A percentile compares a stretch with the other conserved stretches of the same genome.
These are phyloP conservation scores for Leptarthrus brevirostris DNA, from an alignment of 2,888 invertebrate species.

Conservation along the genomic window DNA sequence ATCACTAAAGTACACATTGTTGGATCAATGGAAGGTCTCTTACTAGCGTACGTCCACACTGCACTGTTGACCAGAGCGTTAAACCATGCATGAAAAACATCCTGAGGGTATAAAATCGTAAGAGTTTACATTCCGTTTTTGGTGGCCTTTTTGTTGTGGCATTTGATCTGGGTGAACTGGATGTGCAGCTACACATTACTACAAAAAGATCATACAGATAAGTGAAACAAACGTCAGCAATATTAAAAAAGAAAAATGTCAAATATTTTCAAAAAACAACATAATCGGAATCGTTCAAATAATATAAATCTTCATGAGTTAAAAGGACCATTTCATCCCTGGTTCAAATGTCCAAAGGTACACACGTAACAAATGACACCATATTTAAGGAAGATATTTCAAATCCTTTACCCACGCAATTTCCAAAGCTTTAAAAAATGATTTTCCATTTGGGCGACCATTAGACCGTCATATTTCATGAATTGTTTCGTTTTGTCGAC, in stretches of 20 bases:
- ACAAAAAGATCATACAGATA: no score
- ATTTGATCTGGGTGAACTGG: no score
- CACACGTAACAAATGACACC: slow-evolving; percentile 15
- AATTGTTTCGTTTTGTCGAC: slow-evolving; percentile 33
- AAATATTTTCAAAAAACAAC: neutral
- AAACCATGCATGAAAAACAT: neutral
- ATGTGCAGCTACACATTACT: no score
- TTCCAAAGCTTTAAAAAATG: slow-evolving; percentile 9
- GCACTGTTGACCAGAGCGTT: slow-evolving; percentile 15
- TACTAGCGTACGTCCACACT: no score
- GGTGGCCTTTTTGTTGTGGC: no score
- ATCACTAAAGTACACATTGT: neutral
- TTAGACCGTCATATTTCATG: slow-evolving; percentile 20
- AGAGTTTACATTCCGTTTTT: no score
- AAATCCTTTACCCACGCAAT: neutral
- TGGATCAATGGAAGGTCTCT: neutral
- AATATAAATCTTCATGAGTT: neutral
- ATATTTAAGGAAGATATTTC: slow-evolving; percentile 18
- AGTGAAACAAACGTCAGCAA: neutral
- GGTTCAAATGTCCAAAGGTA: neutral
- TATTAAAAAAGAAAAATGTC: no score
- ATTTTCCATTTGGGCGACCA: slow-evolving; percentile 20
- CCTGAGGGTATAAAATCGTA: no score
- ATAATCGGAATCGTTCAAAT: no score
- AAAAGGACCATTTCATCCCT: neutral